phyloP scores from a whole-genome alignment of 2,797 vertebrate genomes.

The Enteromius thamalakanensis region DNA sequence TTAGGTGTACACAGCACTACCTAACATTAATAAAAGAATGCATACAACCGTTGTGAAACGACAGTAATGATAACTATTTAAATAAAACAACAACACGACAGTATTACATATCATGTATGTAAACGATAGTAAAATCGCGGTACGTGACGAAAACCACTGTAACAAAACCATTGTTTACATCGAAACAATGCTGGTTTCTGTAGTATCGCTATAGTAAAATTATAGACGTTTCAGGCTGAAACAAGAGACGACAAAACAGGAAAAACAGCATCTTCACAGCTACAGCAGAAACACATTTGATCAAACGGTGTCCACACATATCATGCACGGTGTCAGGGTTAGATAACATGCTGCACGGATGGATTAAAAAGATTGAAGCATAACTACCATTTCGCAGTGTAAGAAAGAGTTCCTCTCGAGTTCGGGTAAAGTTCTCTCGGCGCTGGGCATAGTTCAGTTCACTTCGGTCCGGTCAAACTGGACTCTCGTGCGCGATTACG shows the following conservation, averaged over 20 bases:
- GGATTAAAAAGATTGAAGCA: constrained; percentile 24
- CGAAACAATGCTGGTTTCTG: background rate
- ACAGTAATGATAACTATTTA: background rate
- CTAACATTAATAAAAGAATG: background rate
- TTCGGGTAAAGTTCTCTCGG: constrained; percentile 74
- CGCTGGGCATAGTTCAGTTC: constrained; percentile 69
- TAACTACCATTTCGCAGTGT: constrained; percentile 75
- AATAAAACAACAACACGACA: background rate
- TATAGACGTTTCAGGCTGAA: background rate
- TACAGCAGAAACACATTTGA: background rate
- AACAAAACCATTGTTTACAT: background rate
- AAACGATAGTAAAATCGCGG: background rate
- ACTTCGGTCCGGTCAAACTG: constrained; percentile 27
- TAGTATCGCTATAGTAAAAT: background rate
- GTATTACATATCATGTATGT: background rate
- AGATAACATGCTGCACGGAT: background rate
- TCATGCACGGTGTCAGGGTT: background rate
- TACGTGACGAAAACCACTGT: background rate
- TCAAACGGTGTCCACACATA: background rate
- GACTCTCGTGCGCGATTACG: constrained; percentile 9
- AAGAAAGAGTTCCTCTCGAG: constrained; percentile 53
- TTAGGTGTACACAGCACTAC: background rate
- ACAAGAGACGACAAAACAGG: background rate
- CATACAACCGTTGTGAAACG: background rate
- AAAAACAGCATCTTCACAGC: background rate